phyloP scores from a whole-genome alignment of 2,113 vertebrate genomes.

The Corythoichthys haematopterus region DNA sequence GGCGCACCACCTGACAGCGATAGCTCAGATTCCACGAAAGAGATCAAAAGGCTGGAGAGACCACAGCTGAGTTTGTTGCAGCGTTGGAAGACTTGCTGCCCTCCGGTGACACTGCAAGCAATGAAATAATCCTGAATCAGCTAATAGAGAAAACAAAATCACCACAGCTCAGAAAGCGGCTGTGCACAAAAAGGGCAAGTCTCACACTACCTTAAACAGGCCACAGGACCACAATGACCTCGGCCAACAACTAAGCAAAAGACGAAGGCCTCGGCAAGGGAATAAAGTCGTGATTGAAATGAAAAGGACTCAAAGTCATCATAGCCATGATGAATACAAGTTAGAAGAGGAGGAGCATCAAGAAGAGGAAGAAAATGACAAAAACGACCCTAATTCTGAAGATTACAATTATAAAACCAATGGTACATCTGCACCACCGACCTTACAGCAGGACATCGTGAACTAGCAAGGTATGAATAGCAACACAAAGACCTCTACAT shows the following conservation, averaged over 20 bases:
- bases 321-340: constrained; percentile 4
- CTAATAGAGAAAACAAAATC: constrained; percentile 50
- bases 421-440: background rate
- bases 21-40: constrained; percentile 52
- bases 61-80: constrained; percentile 36
- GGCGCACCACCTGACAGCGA: constrained; percentile 16
- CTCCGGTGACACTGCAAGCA: constrained; percentile 27
- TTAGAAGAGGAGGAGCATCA: constrained; percentile 22
- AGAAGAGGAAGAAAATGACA: constrained; percentile 23
- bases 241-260: constrained; percentile 23
- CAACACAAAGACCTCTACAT: constrained; percentile 8
- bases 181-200: constrained; percentile 22
- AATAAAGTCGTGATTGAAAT: background rate
- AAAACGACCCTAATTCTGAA: background rate
- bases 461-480: background rate
- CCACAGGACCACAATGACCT: constrained; percentile 22
- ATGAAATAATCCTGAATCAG: constrained; percentile 48
- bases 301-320: constrained; percentile 11
- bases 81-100: constrained; percentile 41
- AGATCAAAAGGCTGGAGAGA: constrained; percentile 47
- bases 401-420: background rate
- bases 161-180: constrained; percentile 34
- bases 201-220: constrained; percentile 21
- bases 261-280: constrained; percentile 41
- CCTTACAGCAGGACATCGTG: constrained; percentile 26